Percentiles rank a stretch among this genome's conserved stretches.
Conservation (phyloP, 1,140 invertebrate genomes). For the Calliphora vicina region DNA sequence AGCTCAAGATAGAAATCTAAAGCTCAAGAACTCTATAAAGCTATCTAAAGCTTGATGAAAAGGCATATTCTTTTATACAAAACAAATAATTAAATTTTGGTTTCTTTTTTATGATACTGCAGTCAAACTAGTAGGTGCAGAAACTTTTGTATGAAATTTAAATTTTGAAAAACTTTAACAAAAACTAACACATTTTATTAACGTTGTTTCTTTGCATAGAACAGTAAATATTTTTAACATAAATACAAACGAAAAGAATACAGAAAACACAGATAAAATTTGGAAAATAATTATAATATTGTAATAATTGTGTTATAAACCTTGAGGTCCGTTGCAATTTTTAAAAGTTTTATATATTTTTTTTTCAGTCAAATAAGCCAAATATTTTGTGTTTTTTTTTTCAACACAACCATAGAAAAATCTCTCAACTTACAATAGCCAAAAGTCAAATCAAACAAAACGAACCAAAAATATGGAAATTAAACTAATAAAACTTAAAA, state of each 20-base stretch:
- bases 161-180: too few relatives aligned
- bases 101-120: too few relatives aligned
- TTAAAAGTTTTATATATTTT: neutral
- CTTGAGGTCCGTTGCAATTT: conserved; percentile 32
- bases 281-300: neutral
- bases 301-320: neutral
- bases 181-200: too few relatives aligned
- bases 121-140: too few relatives aligned
- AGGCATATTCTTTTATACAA: too few relatives aligned
- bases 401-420: conserved; percentile 14
- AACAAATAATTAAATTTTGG: too few relatives aligned
- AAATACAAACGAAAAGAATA: neutral
- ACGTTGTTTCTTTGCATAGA: neutral
- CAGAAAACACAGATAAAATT: neutral
- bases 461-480: neutral
- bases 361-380: neutral
- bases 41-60: too few relatives aligned
- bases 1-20: too few relatives aligned
- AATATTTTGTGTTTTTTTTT: too few relatives aligned
- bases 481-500: conserved; percentile 2
- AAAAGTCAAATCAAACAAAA: conserved; percentile 30
- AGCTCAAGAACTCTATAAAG: too few relatives aligned
- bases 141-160: too few relatives aligned
- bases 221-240: neutral
- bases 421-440: conserved; percentile 22